Evolutionary conservation across 2,797 vertebrate genomes (phyloP), one percentile per base, ranked within the genome.

Genomic region (Brachyalestes nurse): DNA sequence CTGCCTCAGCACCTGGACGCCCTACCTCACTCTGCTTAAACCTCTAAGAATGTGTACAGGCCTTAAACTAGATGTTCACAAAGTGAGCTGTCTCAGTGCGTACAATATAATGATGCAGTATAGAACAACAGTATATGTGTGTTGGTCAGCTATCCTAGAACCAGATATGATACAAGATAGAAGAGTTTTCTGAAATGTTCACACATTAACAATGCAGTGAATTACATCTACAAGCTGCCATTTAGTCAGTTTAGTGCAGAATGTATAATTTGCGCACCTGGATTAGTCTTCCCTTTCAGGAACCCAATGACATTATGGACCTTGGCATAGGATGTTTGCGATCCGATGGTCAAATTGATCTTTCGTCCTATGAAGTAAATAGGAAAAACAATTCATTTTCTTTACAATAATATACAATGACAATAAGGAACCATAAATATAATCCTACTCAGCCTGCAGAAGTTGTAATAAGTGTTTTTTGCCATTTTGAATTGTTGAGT

Each of bases 251-350:
- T 47, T 12, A 10, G n/a, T 5, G 61, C 38, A 47, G 2, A 10
- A 57, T 64, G 40, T 25, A 21, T 23, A 75, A 64, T 42, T n/a
- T 86, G 42, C 91, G 90, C 90, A 97, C 97, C 97, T 89, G 96
- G 96, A 91, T 95, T 95, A 19, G 88, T 89, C 53, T 89, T 86
- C 77, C 97, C 97, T 90, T 93, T 96, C 62, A 98, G 90, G 90
- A 94, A 96, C 23, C 96, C 97, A 82, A 97, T 88, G 74, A 97
- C 92, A 64, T 97, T 98, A 88, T 95, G 94, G 81, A 98, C 90
- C 8, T 92, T 94, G 91, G 92, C 95, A 89, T 94, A 95, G 71
- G 90, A 87, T 45, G 93, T 83, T 45, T 92, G 88, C 72, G 95
- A 96, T 66, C 94, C 93, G 78, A 97, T 88, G 65, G 88, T 94